phyloP scores from a whole-genome alignment of 2,113 vertebrate species.

The Formicarius rufipectus region DNA sequence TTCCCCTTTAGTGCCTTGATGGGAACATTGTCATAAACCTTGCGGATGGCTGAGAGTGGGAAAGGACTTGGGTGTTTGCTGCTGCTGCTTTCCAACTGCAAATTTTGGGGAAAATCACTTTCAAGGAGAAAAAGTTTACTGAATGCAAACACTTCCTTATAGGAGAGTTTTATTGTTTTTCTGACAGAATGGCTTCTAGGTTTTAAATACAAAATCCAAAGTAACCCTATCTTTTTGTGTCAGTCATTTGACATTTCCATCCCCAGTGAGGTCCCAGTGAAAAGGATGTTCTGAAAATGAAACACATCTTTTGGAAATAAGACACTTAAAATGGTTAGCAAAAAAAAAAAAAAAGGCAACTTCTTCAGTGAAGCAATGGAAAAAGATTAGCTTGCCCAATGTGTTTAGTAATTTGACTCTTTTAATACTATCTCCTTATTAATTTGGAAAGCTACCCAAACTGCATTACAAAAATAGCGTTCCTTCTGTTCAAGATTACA shows the following conservation, averaged over 20 bases:
- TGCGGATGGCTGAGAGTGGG: background rate
- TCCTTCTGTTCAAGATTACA: background rate
- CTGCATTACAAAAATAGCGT: background rate
- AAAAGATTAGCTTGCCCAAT: background rate
- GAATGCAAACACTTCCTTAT: background rate
- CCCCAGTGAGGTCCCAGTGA: background rate
- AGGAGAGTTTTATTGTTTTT: background rate
- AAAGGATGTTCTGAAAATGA: background rate
- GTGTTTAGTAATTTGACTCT: background rate
- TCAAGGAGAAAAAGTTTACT: background rate
- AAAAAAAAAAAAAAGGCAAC: background rate
- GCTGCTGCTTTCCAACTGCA: background rate
- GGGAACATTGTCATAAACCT: background rate
- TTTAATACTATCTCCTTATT: background rate
- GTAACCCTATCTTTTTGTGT: background rate
- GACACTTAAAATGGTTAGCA: background rate
- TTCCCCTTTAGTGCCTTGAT: too few species aligned
- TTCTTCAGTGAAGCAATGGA: background rate
- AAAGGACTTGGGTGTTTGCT: background rate
- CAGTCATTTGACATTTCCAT: background rate
- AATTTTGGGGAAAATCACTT: background rate
- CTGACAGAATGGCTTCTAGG: background rate
- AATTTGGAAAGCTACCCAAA: background rate
- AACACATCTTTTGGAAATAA: background rate
- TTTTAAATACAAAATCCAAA: background rate